Base-by-base conservation (phyloP, 2,888 invertebrate genomes). In the Serrognathus titanus region DNA sequence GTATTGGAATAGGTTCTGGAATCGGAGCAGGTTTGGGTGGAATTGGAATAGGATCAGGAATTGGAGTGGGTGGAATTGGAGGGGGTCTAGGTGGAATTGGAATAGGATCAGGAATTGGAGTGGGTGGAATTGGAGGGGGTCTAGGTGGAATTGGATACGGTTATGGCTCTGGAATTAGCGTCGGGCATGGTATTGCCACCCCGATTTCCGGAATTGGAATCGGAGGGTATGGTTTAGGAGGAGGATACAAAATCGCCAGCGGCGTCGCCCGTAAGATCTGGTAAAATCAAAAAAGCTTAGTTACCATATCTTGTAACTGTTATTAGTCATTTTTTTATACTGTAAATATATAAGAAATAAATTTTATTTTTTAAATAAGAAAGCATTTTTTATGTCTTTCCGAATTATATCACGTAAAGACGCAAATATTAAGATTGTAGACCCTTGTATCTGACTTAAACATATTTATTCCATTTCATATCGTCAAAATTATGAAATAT, bases 71-170 rank as follows among this genome's bases (percentile, higher is more conserved):
- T 11, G 52, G 52, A 20, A 16, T 38, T 31, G 47, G 53, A 39
- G 56, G 61, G 53, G 43, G 58, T 20, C 64, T 63, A 38, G 39
- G 55, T n/a, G 57, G 62, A 53, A 35, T 51, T 13, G 65, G 59
- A 57, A 59, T 55, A 20, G 51, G 57, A n/a, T 10, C 49, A 35
- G 57, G 61, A 54, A 40, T 57, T 16, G 66, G 64, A 38, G 40
- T 57, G 11, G 57, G 51, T 11, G 52, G 52, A 20, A 16, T 38
- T 31, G 47, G 53, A 39, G 56, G 61, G 53, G 43, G 58, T 20
- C 64, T 63, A 38, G 39, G 55, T n/a, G 57, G 62, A 12, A 20
- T 60, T 6, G 51, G 51, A 51, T 36, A 46, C n/a, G 47, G 53
- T 20, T 13, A 13, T 13, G 51, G 51, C 10, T n/a, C 16, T 20